Evolutionary conservation across 2,113 vertebrate species (phyloP), one percentile per base, ranked within the genome.

Genomic region (Amphiprion ocellaris): DNA sequence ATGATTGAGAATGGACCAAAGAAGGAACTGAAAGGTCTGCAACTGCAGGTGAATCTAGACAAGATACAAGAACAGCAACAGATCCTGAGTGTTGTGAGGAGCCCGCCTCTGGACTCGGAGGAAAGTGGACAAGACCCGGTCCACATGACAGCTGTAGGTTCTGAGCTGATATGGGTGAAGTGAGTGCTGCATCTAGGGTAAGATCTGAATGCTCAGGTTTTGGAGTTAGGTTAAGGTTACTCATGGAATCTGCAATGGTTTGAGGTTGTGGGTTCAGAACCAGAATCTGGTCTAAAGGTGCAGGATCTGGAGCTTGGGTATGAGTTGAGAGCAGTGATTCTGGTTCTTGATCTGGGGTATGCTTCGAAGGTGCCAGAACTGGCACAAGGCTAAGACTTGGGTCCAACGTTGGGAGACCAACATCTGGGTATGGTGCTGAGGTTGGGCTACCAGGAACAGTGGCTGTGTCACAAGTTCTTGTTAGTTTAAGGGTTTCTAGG

Each of bases 401-500:
- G 53, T 84, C 79, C 15, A 24, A 63, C 23, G 1, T 68, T 39
- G 33, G 11, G 28, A 28, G 56, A 60, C 55, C 65, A 68, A 24
- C 63, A 39, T 87, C 78, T 59, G 75, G 58, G 14, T 69, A 6
- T 5, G 64, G 37, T 39, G 19, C 49, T 30, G 60, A 47, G 3
- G 66, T 47, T 24, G 84, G 84, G 46, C 73, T 84, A 69, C 59
- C 21, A 3, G 54, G 58, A 69, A 52, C 46, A 46, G 6, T 69
- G 72, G 15, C 5, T 30, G 30, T 53, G 58, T 70, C 72, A 24
- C 76, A 78, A 73, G 82, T 84, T 75, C 72, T 85, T 14, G 59
- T 56, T 23, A 49, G 37, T 58, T 60, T 2, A 0, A 77, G 75
- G 46, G 47, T 60, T n/a, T 79, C 50, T 1, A 37, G 84, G 53